phyloP scores from a whole-genome alignment of 2,888 invertebrate genomes.

The Leucophenga montana region DNA sequence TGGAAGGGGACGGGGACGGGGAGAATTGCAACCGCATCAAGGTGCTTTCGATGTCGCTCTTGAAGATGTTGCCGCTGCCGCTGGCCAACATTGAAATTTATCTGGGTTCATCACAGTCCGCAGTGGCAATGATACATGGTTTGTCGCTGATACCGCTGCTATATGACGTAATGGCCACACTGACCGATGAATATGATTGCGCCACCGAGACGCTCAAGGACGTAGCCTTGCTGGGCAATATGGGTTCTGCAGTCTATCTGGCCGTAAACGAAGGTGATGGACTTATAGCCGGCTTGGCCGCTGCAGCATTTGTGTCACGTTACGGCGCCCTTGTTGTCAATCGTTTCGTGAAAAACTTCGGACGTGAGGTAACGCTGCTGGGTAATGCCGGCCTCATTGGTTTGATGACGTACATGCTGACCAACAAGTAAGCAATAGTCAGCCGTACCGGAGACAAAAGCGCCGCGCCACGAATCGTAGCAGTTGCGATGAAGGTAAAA shows the following conservation, averaged over 20 bases:
- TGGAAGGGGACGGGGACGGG: background rate
- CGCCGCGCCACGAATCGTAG: no score
- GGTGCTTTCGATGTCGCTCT: constrained; percentile 46
- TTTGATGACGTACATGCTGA: background rate
- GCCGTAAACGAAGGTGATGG: constrained; percentile 50
- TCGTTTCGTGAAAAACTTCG: background rate
- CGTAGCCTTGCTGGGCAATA: constrained; percentile 54
- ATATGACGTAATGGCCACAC: constrained; percentile 52
- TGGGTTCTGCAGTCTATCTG: constrained; percentile 51
- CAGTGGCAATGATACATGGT: constrained; percentile 54
- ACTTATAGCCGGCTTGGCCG: constrained; percentile 44
- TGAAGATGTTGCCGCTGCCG: constrained; percentile 55
- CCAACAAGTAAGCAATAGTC: no score
- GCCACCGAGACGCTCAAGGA: constrained; percentile 52
- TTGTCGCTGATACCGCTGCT: constrained; percentile 54
- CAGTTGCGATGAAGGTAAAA: no score
- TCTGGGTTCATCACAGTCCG: constrained; percentile 38
- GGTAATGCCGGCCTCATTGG: background rate
- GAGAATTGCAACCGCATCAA: constrained; percentile 36
- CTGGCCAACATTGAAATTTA: constrained; percentile 62
- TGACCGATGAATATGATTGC: constrained; percentile 47
- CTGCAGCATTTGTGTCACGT: constrained; percentile 37
- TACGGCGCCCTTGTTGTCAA: constrained; percentile 1
- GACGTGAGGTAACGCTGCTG: background rate
- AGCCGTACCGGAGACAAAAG: no score